phyloP scores from a whole-genome alignment of 1,140 invertebrate species.

The Meloidogyne exigua region DNA sequence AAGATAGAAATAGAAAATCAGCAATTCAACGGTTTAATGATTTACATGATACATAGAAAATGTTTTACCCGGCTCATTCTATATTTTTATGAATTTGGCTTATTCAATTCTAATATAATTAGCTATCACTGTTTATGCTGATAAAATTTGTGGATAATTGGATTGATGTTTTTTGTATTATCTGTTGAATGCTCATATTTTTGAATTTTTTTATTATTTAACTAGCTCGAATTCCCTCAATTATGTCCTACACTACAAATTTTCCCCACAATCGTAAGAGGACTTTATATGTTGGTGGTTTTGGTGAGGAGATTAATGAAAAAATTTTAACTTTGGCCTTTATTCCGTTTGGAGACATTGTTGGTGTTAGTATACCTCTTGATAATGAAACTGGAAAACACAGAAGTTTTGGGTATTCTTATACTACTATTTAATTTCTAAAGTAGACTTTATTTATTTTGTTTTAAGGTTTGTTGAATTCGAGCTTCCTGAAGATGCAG shows the following conservation, averaged over 20 bases:
- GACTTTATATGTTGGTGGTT: constrained; percentile 72
- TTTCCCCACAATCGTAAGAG: constrained; percentile 59
- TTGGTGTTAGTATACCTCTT: constrained; percentile 93
- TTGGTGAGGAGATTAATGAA: constrained; percentile 94
- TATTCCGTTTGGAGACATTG: constrained; percentile 94
- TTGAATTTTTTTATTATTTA: neutral
- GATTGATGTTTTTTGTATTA: neutral
- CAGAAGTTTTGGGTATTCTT: constrained; percentile 53
- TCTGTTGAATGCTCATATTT: neutral
- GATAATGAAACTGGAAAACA: constrained; percentile 82
- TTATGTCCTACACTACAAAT: constrained; percentile 47
- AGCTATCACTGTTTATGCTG: neutral
- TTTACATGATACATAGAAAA: constrained; percentile 27
- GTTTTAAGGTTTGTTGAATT: constrained; percentile 95
- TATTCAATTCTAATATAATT: neutral
- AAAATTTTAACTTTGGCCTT: constrained; percentile 91
- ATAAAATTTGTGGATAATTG: neutral
- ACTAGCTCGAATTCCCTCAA: neutral
- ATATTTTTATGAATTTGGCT: neutral
- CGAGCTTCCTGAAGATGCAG: constrained; percentile 81
- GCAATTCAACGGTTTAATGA: constrained; percentile 46
- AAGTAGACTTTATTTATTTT: constrained; percentile 11
- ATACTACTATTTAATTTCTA: neutral
- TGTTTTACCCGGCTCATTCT: neutral
- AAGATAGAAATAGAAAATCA: constrained; percentile 44